Evolutionary conservation across 2,888 invertebrate species (phyloP), one percentile per base, ranked within the genome.

Genomic region (Copidosoma aretas): DNA sequence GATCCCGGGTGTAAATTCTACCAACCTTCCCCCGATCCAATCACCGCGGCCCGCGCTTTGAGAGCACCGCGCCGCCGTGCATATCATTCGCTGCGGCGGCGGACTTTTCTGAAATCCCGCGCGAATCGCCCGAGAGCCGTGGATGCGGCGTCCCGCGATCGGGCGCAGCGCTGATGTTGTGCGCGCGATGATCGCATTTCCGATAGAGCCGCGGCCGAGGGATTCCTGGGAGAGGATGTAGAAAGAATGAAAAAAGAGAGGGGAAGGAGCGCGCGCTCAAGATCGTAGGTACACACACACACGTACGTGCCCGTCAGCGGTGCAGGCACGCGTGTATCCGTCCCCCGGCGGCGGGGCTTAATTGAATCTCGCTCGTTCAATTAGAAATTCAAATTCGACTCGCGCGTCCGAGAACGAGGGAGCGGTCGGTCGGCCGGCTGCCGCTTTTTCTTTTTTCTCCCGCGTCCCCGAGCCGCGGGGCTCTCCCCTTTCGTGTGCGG

Each of bases 341-440:
- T 64, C 67, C 51, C 62, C 8, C 32, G 32, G 32, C 69, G 64
- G 64, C 68, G 60, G 70, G 75, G 73, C 72, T 79, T 79, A 80
- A 80, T 80, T 79, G 78, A 79, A 80, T 80, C 77, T 78, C 59
- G 74, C 75, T 77, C 74, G 78, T 79, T 76, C 79, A 79, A 81
- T 82, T 81, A 79, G 81, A 80, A 81, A 81, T 82, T 82, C 80
- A 82, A 82, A 81, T 82, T 80, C 74, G 75, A 72, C 70, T 19
- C 70, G 54, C 52, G 22, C 24, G 41, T 71, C 64, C 63, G 56
- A 17, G 17, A 17, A 32, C 15, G 22, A 24, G 41, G 22, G 14
- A 43, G 53, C 32, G 32, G 32, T 32, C 32, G 8, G 32, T 32
- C 32, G 32, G 32, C 32, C 32, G 32, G 3, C 8, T 4, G 1